These are phyloP conservation scores for Clivina fossor DNA, from an alignment of 2,888 invertebrate genomes.

Conservation along the genomic window DNA sequence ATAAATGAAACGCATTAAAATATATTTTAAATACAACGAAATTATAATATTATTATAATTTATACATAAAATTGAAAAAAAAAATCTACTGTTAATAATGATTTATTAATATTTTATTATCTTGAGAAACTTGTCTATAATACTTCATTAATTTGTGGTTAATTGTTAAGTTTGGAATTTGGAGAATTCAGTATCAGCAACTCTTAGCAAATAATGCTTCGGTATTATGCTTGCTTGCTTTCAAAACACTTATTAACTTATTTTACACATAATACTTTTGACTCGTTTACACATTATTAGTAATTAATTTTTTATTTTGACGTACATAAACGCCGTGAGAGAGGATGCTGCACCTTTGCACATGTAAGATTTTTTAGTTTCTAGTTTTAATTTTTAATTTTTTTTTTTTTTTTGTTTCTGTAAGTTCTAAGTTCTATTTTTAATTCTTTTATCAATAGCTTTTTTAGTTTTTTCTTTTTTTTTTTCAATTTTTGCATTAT, in stretches of 20 bases:
- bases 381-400: not conserved
- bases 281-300: conserved; percentile 4
- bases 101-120: too few relatives aligned
- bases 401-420: not conserved
- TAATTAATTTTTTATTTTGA: conserved; percentile 20
- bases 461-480: not conserved
- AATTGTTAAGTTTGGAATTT: too few relatives aligned
- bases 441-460: conserved; percentile 14
- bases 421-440: not conserved
- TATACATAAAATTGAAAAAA: too few relatives aligned
- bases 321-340: conserved; percentile 16
- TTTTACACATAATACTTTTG: conserved; percentile 3
- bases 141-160: too few relatives aligned
- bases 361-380: conserved; percentile 22
- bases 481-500: not conserved
- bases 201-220: conserved; percentile 18
- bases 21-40: too few relatives aligned
- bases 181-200: too few relatives aligned
- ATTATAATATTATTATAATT: too few relatives aligned
- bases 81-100: too few relatives aligned
- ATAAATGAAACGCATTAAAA: too few relatives aligned
- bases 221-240: conserved; percentile 12
- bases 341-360: conserved; percentile 12
- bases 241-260: conserved; percentile 8
- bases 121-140: too few relatives aligned